These are phyloP conservation scores for Muscicapa comitata DNA, from an alignment of 2,797 vertebrate genomes.

Conservation along the genomic window DNA sequence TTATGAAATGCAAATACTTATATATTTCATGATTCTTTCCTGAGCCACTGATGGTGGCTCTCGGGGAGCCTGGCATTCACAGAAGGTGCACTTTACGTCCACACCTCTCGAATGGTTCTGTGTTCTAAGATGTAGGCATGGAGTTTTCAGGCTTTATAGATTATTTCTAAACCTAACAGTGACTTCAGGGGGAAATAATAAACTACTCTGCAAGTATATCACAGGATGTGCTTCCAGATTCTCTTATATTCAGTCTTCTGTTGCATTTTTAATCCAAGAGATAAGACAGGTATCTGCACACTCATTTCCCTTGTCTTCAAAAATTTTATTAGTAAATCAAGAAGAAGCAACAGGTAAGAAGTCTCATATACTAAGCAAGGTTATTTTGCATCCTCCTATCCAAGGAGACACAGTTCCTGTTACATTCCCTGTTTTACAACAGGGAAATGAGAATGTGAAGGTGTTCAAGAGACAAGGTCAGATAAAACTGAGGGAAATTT, in stretches of 20 bases:
- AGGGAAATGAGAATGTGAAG: not conserved
- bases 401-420: not conserved
- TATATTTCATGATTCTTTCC: not conserved
- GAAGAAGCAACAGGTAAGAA: not conserved
- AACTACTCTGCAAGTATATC: not conserved
- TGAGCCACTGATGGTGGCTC: not conserved
- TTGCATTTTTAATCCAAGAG: not conserved
- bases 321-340: not conserved
- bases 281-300: not conserved
- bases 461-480: not conserved
- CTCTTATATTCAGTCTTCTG: not conserved
- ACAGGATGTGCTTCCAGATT: not conserved
- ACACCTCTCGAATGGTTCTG: rapidly evolving
- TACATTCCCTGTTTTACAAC: not conserved
- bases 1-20: not conserved
- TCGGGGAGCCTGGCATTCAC: not conserved
- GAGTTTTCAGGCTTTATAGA: not conserved
- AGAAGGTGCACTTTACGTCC: not conserved
- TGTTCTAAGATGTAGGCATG: not conserved
- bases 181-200: not conserved
- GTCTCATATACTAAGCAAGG: not conserved
- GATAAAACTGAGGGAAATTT: not conserved
- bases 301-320: not conserved
- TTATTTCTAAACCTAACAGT: not conserved
- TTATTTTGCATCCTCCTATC: not conserved